Evolutionary conservation across 2,888 invertebrate genomes (phyloP), one percentile per base, ranked within the genome.

Genomic region (Philereme transversata): DNA sequence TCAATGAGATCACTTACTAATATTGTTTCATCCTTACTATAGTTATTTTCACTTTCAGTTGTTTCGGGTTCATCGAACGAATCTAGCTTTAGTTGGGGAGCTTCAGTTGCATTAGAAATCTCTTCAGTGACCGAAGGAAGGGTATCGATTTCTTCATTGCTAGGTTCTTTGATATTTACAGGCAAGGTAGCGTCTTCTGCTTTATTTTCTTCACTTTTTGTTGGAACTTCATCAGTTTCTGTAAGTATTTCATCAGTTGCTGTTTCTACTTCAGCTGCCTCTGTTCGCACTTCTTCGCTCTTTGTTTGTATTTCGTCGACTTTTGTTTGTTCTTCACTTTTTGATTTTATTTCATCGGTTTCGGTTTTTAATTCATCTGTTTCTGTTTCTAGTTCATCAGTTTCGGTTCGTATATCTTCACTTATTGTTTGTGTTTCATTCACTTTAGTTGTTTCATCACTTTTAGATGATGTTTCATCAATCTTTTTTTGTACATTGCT

Each of bases 151-250:
- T 58, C 59, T 62, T 74, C 62, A 62, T 64, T 68, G 59, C 64
- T 71, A 54, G 60, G 63, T 65, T 73, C 72, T 64, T 71, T 70
- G 40, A 67, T 57, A 44, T 64, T 59, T 58, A 71, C 65, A 67
- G 81, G 79, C 77, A 80, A 78, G 78, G 76, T 67, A 62, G 64
- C 65, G 66, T 76, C 72, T 60, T 75, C 67, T 65, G 60, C 35
- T 59, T 62, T 59, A 59, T 61, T 48, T 61, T 65, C 47, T 58
- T 64, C 60, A 59, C 50, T 57, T 54, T 60, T 59, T 36, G 52
- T 35, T 56, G 0, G 48, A 9, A 56, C 38, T 43, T 59, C 59
- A 56, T 63, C 59, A 9, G 59, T 57, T 47, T 63, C 59, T 11
- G 63, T 59, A 33, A 60, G 54, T 57, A 58, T 46, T 51, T 57